Base-by-base conservation (phyloP, 2,113 vertebrate species). In the Lophotis ruficrista region DNA sequence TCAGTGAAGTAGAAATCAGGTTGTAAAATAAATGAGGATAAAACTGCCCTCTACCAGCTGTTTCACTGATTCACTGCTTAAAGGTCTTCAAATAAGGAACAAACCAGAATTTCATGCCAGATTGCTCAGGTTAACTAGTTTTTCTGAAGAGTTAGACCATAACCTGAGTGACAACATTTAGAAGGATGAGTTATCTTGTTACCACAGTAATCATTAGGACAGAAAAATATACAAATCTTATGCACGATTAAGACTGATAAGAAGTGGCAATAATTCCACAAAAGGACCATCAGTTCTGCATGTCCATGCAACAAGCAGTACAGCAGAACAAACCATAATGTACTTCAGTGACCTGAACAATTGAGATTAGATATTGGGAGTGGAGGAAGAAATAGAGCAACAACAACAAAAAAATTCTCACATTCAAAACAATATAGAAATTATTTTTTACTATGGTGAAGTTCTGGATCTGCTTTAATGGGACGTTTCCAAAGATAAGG, bases 101-200 rank as follows among this genome's bases (percentile, higher is more conserved):
- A 78, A 87, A 82, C 12, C 11, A 71, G n/a, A 78, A 94, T 87
- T 94, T 95, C 66, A 87, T 75, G 62, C 37, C 82, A 88, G 45
- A 86, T 76, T 93, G 45, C 79, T 93, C 62, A 79, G 71, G 73
- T 91, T 96, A 94, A 94, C 89, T 88, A 45, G 47, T 72, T 69
- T 88, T 58, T 81, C 83, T 81, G 79, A 88, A 62, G 50, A 86
- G 41, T 80, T 12, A 48, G 43, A 65, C 37, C 31, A 69, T 16
- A 87, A 81, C 27, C 68, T 21, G 30, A 38, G 50, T 77, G 88
- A 80, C 30, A 87, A 30, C 19, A 38, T 76, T 82, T 80, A 85
- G 58, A 86, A 73, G 23, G 23, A 24, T 51, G 65, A 75, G 4
- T 81, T 88, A 23, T 37, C 50, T 87, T 47, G 87, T 78, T 28